phyloP scores from a whole-genome alignment of 2,888 invertebrate species.

The Pandemis heparana region DNA sequence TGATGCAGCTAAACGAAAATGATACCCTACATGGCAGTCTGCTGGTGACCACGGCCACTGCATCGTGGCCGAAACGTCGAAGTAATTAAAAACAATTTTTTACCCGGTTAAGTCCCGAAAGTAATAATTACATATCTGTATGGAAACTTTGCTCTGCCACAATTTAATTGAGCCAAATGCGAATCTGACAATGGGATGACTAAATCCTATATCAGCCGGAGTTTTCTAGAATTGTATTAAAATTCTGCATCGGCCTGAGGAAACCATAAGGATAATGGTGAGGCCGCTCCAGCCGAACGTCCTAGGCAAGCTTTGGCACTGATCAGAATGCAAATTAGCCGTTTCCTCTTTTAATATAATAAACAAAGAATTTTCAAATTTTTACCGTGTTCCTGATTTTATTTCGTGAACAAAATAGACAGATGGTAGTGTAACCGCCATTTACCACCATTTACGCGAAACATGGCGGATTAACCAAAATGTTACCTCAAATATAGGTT shows the following conservation, averaged over 20 bases:
- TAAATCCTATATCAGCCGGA: conserved; percentile 44
- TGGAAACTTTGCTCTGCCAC: too few species aligned
- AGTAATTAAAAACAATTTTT: too few species aligned
- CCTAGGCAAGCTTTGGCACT: conserved; percentile 51
- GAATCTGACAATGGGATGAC: not conserved
- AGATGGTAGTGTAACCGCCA: not conserved
- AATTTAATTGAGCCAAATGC: not conserved
- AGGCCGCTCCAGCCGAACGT: conserved; percentile 53
- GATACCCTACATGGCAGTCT: too few species aligned
- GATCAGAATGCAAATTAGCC: conserved; percentile 38
- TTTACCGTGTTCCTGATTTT: not conserved
- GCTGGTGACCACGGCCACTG: too few species aligned
- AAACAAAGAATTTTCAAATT: conserved; percentile 3
- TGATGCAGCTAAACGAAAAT: too few species aligned
- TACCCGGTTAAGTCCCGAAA: too few species aligned
- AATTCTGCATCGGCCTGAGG: conserved; percentile 58
- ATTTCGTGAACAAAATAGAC: not conserved
- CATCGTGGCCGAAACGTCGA: too few species aligned
- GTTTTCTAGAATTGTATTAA: conserved; percentile 52
- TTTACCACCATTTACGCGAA: too few species aligned
- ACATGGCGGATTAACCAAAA: too few species aligned
- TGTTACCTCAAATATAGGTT: too few species aligned
- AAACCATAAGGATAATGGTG: conserved; percentile 71
- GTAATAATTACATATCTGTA: too few species aligned
- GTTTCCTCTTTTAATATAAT: conserved; percentile 31